Evolutionary conservation across 2,797 vertebrate genomes (phyloP).

Genomic region (Danio aesculapii): DNA sequence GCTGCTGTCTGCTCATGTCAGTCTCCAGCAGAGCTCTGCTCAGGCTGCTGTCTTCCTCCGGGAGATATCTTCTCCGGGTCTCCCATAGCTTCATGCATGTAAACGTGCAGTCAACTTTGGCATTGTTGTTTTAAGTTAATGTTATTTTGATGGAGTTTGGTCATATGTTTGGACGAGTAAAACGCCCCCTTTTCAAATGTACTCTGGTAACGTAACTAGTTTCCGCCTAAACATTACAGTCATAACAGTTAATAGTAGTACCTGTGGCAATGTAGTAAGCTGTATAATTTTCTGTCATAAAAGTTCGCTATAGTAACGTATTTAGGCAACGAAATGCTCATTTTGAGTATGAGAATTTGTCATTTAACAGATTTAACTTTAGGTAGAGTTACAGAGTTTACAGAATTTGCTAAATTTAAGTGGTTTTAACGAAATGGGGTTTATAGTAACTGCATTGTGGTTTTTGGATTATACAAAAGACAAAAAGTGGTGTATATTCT

Average conservation of each 20-base stretch:
- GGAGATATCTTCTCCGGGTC: background rate
- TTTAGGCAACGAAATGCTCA: background rate
- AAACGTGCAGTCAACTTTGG: background rate
- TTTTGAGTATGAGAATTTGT: background rate
- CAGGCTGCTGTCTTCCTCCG: background rate
- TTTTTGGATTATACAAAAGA: background rate
- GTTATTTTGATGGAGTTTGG: background rate
- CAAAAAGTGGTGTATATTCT: too few species aligned
- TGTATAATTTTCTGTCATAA: background rate
- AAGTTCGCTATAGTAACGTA: background rate
- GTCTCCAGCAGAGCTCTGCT: background rate
- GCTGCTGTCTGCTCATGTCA: constrained; percentile 23
- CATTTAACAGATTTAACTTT: too few species aligned
- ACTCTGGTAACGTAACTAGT: background rate
- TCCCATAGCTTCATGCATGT: constrained; percentile 2
- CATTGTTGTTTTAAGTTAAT: background rate
- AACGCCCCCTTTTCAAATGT: constrained; percentile 1
- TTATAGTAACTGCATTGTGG: background rate
- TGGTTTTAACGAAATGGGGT: background rate
- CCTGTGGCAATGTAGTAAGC: background rate
- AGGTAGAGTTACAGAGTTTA: too few species aligned
- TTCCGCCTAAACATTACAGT: background rate
- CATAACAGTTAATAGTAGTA: background rate
- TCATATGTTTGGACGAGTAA: background rate
- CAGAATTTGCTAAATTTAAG: too few species aligned